phyloP scores from a whole-genome alignment of 2,797 vertebrate species.

The Pseudopleuronectes americanus region DNA sequence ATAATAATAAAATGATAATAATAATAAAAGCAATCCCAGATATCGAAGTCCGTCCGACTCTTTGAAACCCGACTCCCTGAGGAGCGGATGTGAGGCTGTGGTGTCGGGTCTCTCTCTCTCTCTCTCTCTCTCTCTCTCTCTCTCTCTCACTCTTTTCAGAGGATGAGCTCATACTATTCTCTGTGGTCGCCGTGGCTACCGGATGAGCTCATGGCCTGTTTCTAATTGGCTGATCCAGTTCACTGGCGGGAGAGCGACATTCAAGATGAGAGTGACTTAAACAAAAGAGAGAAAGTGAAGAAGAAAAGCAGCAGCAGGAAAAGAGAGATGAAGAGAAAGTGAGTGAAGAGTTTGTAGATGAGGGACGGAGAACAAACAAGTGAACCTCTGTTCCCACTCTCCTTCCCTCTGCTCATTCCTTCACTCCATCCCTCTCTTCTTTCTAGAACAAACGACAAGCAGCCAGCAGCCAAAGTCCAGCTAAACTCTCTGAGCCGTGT shows the following conservation, averaged over 20 bases:
- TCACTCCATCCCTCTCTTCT: slow-evolving; percentile 7
- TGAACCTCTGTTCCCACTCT: slow-evolving; percentile 30
- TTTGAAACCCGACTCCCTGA: too few relatives aligned
- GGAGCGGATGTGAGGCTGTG: too few relatives aligned
- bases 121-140: too few relatives aligned
- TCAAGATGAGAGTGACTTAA: not conserved
- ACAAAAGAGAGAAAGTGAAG: slow-evolving; percentile 5
- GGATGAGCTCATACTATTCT: slow-evolving; percentile 54
- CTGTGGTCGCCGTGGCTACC: slow-evolving; percentile 50
- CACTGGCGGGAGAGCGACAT: slow-evolving; percentile 22
- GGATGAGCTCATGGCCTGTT: slow-evolving; percentile 55
- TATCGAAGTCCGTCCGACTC: too few relatives aligned
- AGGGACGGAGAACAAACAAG: slow-evolving; percentile 29
- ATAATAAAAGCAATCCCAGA: too few relatives aligned
- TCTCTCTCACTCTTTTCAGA: not conserved
- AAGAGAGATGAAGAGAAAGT: not conserved
- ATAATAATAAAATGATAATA: too few relatives aligned
- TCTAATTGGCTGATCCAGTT: slow-evolving; percentile 48
- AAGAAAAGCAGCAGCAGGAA: not conserved
- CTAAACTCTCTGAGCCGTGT: slow-evolving; percentile 46
- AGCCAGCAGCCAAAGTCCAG: slow-evolving; percentile 53
- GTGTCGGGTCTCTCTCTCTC: slow-evolving; percentile 14
- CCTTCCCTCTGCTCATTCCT: not conserved
- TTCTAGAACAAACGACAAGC: slow-evolving; percentile 37
- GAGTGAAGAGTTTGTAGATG: slow-evolving; percentile 5